phyloP scores from a whole-genome alignment of 2,113 vertebrate species.

The Potamarius usumacintae region DNA sequence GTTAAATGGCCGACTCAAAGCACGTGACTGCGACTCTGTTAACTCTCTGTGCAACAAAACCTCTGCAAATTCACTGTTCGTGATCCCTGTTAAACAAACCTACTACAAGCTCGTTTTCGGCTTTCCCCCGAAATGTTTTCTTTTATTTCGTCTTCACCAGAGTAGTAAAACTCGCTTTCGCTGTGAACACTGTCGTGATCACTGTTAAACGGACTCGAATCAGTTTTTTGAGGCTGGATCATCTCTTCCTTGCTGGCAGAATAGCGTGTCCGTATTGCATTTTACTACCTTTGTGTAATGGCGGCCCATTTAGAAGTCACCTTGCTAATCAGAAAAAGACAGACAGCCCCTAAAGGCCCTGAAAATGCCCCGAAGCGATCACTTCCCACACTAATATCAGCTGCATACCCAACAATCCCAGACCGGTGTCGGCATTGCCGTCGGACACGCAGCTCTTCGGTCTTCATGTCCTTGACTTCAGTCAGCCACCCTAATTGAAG shows the following conservation, averaged over 20 bases:
- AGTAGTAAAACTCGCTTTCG: no score
- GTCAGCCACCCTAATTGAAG: conserved; percentile 47
- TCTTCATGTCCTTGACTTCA: conserved; percentile 50
- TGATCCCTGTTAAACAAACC: no score
- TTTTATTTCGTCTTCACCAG: no score
- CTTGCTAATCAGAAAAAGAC: conserved; percentile 91
- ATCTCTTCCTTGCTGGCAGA: not conserved
- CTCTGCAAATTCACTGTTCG: no score
- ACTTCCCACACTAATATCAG: conserved; percentile 31
- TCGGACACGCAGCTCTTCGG: conserved; percentile 24
- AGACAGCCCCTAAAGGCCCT: conserved; percentile 28
- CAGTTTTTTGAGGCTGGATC: not conserved
- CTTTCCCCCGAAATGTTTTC: no score
- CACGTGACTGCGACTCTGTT: no score
- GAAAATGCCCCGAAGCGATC: conserved; percentile 16
- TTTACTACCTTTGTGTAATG: conserved; percentile 93
- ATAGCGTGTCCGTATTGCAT: conserved; percentile 31
- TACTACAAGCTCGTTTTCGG: no score
- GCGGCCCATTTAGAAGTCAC: conserved; percentile 98
- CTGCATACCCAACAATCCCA: conserved; percentile 40
- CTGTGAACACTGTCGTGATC: no score
- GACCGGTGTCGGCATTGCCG: conserved; percentile 8
- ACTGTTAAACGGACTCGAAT: not conserved
- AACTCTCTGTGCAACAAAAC: no score
- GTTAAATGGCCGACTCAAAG: not conserved